phyloP scores from a whole-genome alignment of 2,113 vertebrate species.

The Enhydra lutris region DNA sequence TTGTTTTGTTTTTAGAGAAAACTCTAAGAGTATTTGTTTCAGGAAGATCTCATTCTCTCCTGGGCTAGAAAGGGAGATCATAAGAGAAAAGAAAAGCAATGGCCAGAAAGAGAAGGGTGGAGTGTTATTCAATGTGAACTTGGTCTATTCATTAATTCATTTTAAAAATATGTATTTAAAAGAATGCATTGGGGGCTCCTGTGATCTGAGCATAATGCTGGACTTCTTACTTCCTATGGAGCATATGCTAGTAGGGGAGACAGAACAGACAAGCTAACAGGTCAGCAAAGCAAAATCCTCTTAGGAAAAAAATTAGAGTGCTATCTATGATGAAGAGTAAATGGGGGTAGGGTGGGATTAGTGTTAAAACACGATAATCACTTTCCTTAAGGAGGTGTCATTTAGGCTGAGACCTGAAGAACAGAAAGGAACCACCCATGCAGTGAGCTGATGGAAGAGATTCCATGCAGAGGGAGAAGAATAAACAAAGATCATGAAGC shows the following conservation, averaged over 20 bases:
- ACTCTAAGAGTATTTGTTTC: not conserved
- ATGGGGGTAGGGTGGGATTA: not conserved
- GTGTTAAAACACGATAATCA: not conserved
- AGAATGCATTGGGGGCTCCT: not conserved
- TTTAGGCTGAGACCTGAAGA: not conserved
- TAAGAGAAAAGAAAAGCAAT: not conserved
- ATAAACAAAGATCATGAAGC: not conserved
- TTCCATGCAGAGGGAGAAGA: not conserved
- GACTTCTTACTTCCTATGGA: not conserved
- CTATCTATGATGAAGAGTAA: not conserved
- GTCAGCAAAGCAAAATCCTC: not conserved
- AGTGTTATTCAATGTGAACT: not conserved
- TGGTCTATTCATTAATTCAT: not conserved
- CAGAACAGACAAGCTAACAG: not conserved
- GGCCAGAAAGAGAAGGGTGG: not conserved
- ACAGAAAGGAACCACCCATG: not conserved
- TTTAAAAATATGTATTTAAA: not conserved
- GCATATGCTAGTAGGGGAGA: not conserved
- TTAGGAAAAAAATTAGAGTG: not conserved
- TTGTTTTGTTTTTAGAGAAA: slow-evolving; percentile 13
- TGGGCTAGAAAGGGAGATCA: not conserved
- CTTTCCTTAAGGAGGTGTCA: not conserved
- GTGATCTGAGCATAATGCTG: not conserved
- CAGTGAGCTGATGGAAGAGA: not conserved
- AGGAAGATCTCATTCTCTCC: not conserved